phyloP scores from a whole-genome alignment of 2,888 invertebrate species.

The Eupithecia inturbata region DNA sequence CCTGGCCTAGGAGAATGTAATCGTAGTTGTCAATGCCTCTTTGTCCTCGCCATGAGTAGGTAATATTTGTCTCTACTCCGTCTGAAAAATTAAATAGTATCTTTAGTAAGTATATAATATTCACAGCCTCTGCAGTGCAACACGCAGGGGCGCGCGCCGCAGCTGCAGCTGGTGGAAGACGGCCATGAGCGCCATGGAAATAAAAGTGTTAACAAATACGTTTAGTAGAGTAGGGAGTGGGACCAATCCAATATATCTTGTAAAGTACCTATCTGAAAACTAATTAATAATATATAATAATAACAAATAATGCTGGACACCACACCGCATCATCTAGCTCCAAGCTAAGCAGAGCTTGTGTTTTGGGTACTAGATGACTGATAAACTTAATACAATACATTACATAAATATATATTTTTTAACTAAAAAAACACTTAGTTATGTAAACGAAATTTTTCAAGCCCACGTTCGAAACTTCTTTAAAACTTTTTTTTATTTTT shows the following conservation, averaged over 20 bases:
- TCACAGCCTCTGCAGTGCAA: neutral
- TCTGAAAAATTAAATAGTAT: slow-evolving; percentile 58
- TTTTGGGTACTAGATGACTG: no score
- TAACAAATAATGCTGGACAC: no score
- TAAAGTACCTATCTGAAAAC: no score
- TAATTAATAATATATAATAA: no score
- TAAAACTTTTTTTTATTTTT: neutral
- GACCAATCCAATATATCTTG: no score
- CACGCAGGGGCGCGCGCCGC: neutral
- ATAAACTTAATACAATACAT: no score
- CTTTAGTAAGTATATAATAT: neutral
- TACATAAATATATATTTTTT: no score
- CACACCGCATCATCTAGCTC: no score
- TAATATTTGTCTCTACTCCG: slow-evolving; percentile 72
- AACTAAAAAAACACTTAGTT: neutral
- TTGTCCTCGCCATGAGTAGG: slow-evolving; percentile 66
- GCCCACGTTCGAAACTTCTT: neutral
- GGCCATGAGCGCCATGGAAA: no score
- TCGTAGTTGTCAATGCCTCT: slow-evolving; percentile 69
- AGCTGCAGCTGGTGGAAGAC: neutral
- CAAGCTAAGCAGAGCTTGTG: no score
- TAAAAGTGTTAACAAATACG: no score
- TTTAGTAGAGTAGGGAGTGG: neutral
- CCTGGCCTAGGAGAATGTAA: slow-evolving; percentile 72
- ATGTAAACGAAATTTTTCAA: neutral